These are phyloP conservation scores for Mastacembelus armatus DNA, from an alignment of 2,797 vertebrate species.

Conservation along the genomic window DNA sequence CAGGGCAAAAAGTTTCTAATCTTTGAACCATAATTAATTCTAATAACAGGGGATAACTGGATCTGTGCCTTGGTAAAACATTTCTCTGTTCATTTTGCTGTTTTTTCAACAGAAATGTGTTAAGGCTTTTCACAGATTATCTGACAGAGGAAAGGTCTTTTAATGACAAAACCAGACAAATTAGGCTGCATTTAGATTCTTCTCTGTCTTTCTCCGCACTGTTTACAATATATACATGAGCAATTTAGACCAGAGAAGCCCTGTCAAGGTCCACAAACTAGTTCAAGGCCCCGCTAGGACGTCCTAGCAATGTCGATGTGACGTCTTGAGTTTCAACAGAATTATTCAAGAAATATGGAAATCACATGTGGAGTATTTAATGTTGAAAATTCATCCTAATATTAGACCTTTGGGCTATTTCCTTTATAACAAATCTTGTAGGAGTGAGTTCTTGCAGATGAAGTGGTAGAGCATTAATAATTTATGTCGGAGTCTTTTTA, in stretches of 20 bases:
- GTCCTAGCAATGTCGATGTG: slow-evolving; percentile 29
- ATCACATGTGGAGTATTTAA: slow-evolving; percentile 65
- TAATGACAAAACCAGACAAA: slow-evolving; percentile 69
- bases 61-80: slow-evolving; percentile 50
- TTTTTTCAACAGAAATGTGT: slow-evolving; percentile 40
- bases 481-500: slow-evolving; percentile 84
- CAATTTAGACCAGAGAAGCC: slow-evolving; percentile 39
- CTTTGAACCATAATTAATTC: slow-evolving; percentile 63
- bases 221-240: slow-evolving; percentile 60
- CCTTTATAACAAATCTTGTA: slow-evolving; percentile 78
- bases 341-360: slow-evolving; percentile 64
- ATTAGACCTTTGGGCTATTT: slow-evolving; percentile 82
- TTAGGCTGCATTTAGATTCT: slow-evolving; percentile 48
- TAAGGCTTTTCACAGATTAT: slow-evolving; percentile 51
- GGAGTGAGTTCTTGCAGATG: slow-evolving; percentile 78
- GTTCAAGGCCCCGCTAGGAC: slow-evolving; percentile 10
- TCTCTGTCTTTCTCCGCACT: slow-evolving; percentile 38
- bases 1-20: slow-evolving; percentile 53
- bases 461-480: slow-evolving; percentile 84
- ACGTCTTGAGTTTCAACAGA: slow-evolving; percentile 49
- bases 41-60: slow-evolving; percentile 57
- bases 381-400: slow-evolving; percentile 74
- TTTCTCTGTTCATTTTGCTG: slow-evolving; percentile 37
- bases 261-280: slow-evolving; percentile 43
- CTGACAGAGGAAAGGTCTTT: slow-evolving; percentile 54